Evolutionary conservation across 2,797 vertebrate genomes (phyloP).

Genomic region (Sebastolobus altivelis): DNA sequence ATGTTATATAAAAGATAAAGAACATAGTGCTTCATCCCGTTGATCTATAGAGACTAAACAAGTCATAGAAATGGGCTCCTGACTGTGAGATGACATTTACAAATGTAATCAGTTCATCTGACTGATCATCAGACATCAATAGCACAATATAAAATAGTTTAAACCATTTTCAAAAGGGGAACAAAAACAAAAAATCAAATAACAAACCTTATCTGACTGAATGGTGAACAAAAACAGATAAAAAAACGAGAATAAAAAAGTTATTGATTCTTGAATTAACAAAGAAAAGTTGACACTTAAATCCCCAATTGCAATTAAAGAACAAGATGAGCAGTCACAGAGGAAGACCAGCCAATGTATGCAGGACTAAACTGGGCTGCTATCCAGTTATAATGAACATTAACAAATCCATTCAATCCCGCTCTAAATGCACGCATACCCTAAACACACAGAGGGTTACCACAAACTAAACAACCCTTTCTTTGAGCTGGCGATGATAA

Average conservation of each 20-base stretch:
- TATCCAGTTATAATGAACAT: background rate
- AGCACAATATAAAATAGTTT: background rate
- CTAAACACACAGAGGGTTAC: background rate
- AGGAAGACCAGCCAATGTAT: too few species aligned
- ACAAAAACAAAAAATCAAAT: background rate
- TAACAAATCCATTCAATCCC: background rate
- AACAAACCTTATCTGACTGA: background rate
- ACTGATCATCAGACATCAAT: background rate
- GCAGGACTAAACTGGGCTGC: too few species aligned
- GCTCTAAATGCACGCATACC: background rate
- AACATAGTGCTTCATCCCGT: background rate
- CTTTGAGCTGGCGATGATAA: background rate
- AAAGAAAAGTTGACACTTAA: background rate
- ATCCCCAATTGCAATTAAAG: constrained; percentile 6
- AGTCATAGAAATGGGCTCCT: background rate
- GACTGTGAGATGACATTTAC: constrained; percentile 5
- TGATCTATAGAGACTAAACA: background rate
- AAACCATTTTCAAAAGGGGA: background rate
- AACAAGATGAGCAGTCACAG: background rate
- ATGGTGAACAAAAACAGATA: background rate
- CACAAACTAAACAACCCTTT: background rate
- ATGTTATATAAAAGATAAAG: constrained; percentile 7
- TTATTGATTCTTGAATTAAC: background rate
- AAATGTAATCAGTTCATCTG: background rate
- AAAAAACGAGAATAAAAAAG: background rate